phyloP scores from a whole-genome alignment of 2,888 invertebrate species.

The Neocrepidodera transversa region DNA sequence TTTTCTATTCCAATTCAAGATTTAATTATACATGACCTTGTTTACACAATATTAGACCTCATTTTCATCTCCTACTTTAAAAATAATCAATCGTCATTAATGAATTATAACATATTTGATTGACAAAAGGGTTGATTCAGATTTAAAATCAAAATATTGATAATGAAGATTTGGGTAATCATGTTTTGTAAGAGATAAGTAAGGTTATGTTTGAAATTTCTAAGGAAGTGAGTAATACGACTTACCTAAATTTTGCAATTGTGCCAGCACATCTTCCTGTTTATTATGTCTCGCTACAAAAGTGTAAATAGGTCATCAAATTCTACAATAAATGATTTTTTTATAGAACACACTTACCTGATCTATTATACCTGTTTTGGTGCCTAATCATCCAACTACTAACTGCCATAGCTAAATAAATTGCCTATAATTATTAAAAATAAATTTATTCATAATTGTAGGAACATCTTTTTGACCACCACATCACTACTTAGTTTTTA shows the following conservation, averaged over 20 bases:
- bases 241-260: conserved; percentile 45
- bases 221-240: conserved; percentile 33
- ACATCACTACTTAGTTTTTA: conserved; percentile 28
- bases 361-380: conserved; percentile 59
- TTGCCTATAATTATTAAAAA: conserved; percentile 31
- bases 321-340: conserved; percentile 5
- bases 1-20: conserved; percentile 4
- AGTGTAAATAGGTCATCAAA: conserved; percentile 37
- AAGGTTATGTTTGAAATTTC: conserved; percentile 14
- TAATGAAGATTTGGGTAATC: too few species aligned
- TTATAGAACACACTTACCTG: conserved; percentile 50
- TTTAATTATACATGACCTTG: conserved; percentile 18
- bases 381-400: conserved; percentile 65
- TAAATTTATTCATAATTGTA: conserved; percentile 32
- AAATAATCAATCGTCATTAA: not conserved
- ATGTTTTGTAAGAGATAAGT: conserved; percentile 8
- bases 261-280: conserved; percentile 60
- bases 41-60: conserved; percentile 2
- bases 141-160: too few species aligned
- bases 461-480: conserved; percentile 30
- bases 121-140: too few species aligned
- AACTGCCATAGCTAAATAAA: conserved; percentile 59
- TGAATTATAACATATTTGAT: too few species aligned
- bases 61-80: not conserved
- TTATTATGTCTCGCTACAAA: conserved; percentile 60